phyloP scores from a whole-genome alignment of 2,797 vertebrate genomes.

The Malacoctenus gilli region DNA sequence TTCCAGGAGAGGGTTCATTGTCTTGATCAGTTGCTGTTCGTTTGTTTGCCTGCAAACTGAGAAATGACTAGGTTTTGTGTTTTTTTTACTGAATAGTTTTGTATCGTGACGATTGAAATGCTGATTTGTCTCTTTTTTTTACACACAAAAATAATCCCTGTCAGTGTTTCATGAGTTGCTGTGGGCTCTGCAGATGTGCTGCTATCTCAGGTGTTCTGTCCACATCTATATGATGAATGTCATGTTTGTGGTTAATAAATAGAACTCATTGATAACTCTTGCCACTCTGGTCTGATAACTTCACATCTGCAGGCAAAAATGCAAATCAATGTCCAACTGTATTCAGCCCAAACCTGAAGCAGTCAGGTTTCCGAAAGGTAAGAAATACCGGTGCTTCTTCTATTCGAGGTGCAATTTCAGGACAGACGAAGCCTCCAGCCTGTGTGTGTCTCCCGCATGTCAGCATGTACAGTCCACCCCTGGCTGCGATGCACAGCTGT shows the following conservation, averaged over 20 bases:
- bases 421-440: too few relatives aligned
- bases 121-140: conserved; percentile 7
- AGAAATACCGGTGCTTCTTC: too few relatives aligned
- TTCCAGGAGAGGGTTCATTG: conserved; percentile 66
- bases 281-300: too few relatives aligned
- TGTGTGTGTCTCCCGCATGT: too few relatives aligned
- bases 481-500: conserved; percentile 32
- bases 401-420: too few relatives aligned
- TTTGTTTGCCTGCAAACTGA: neutral
- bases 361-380: too few relatives aligned
- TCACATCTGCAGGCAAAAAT: too few relatives aligned
- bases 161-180: conserved; percentile 34
- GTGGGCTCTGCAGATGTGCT: conserved; percentile 46
- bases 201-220: conserved; percentile 73
- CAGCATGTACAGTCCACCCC: neutral
- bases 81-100: conserved; percentile 22
- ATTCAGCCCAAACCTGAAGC: too few relatives aligned
- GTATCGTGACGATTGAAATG: conserved; percentile 43
- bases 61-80: too few relatives aligned
- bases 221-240: conserved; percentile 49
- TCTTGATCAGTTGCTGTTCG: conserved; percentile 28
- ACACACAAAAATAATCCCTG: conserved; percentile 35
- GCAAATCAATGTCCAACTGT: too few relatives aligned
- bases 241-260: neutral
- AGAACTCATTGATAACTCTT: neutral